phyloP scores from a whole-genome alignment of 2,113 vertebrate species.

The Nanorana parkeri region DNA sequence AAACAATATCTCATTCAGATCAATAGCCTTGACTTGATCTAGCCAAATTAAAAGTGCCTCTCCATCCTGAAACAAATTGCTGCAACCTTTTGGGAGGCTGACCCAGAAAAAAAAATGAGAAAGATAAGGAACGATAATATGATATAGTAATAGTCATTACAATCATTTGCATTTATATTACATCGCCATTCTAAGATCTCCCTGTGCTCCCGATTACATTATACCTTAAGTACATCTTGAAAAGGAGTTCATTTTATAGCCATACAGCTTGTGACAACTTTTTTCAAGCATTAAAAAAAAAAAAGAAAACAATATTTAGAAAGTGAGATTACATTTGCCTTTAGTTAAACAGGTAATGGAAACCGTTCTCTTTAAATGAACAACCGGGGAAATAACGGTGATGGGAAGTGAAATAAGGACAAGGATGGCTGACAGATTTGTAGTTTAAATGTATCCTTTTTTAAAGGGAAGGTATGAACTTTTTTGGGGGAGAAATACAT shows the following conservation, averaged over 20 bases:
- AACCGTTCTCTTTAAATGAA: too few relatives aligned
- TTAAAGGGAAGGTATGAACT: too few relatives aligned
- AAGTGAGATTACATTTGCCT: not conserved
- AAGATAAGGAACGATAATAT: slow-evolving; percentile 37
- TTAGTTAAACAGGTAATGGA: not conserved
- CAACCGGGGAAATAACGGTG: not conserved
- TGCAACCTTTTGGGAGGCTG: slow-evolving; percentile 5
- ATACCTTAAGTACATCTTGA: slow-evolving; percentile 38
- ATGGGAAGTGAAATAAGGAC: not conserved
- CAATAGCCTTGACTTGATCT: not conserved
- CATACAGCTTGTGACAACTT: slow-evolving; percentile 2
- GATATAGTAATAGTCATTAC: slow-evolving; percentile 40
- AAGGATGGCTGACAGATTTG: too few relatives aligned
- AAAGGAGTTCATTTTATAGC: slow-evolving; percentile 28
- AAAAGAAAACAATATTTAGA: not conserved
- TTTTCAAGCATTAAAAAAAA: not conserved
- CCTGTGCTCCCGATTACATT: slow-evolving; percentile 37
- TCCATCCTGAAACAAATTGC: slow-evolving; percentile 1
- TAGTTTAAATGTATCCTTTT: too few relatives aligned
- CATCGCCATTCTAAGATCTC: slow-evolving; percentile 25
- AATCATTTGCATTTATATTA: slow-evolving; percentile 54
- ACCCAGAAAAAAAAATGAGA: not conserved
- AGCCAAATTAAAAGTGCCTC: not conserved
- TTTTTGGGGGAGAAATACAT: too few relatives aligned
- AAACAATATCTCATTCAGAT: slow-evolving; percentile 29